Evolutionary conservation across 2,113 vertebrate genomes (phyloP), one percentile per base, ranked within the genome.

Genomic region (Pipa parva): DNA sequence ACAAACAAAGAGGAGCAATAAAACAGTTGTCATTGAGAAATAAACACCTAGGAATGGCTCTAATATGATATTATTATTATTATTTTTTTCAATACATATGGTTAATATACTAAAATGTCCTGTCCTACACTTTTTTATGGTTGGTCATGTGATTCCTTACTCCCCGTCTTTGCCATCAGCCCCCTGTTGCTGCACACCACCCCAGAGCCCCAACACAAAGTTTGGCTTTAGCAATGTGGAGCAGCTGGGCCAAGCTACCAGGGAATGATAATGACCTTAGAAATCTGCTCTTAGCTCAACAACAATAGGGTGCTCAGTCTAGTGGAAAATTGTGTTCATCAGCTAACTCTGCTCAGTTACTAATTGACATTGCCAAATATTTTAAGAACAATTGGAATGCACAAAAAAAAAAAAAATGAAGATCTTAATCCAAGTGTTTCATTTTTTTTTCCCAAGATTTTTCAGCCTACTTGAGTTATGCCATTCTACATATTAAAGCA

Each of bases 301-400:
- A 96, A 99, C 95, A 99, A 98, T 99, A 95, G 97, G 93, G 92
- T 91, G 94, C 91, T 97, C 95, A 97, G 93, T 95, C 92, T 95
- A 92, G 91, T 93, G 95, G 95, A 99, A 99, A 99, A 99, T 97
- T 98, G 94, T 95, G 94, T 98, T 98, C 95, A 95, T 97, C 93
- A 95, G 95, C 95, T 92, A 95, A 94, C 95, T 95, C 94, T 94
- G 95, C 95, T 99, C 95, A 95, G 94, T 99, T 98, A 99, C 97
- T 99, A 99, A 97, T 99, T 98, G 97, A 99, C 96, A 97, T 95
- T 98, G 96, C 95, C 96, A 97, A 97, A 99, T 98, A 98, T 98
- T 97, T 99, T 98, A 99, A 97, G 95, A 98, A 98, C 95, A 99
- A 98, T 96, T 96, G 97, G 95, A 98, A 97, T 97, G 94, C 92